Percentiles rank a stretch among this genome's conserved stretches.
Conservation (phyloP, 2,113 vertebrate genomes). For the Macquaria australasica region DNA sequence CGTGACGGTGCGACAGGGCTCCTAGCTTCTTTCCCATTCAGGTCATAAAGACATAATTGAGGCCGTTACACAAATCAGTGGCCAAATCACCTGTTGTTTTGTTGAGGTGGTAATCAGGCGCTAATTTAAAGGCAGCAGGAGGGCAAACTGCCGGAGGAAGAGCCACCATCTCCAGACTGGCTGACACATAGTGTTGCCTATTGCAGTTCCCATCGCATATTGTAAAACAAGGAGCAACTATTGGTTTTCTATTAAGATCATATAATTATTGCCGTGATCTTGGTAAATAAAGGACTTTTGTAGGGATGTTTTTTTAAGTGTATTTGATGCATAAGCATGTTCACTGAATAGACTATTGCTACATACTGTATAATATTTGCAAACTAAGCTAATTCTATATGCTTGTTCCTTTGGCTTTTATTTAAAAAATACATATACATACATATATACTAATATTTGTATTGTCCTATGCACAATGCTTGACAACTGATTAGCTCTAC, state of each 20-base stretch:
- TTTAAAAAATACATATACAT: background rate
- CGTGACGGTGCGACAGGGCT: constrained; percentile 6
- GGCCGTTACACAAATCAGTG: constrained; percentile 52
- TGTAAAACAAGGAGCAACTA: background rate
- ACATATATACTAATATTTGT: background rate
- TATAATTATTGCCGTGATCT: background rate
- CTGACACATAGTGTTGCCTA: background rate
- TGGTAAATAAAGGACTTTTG: background rate
- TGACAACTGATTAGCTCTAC: background rate
- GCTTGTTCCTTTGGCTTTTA: background rate
- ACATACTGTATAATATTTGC: background rate
- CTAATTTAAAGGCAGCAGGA: constrained; percentile 67
- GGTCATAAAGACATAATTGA: constrained; percentile 63
- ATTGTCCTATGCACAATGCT: background rate
- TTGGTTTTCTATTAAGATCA: background rate
- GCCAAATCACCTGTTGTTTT: constrained; percentile 58
- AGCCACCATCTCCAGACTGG: background rate
- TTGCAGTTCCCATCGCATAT: background rate
- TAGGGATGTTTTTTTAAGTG: background rate
- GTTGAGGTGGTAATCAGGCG: constrained; percentile 48
- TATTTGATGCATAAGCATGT: background rate
- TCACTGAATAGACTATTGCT: background rate
- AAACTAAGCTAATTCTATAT: background rate
- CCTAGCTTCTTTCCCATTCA: constrained; percentile 38
- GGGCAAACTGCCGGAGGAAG: constrained; percentile 26